Evolutionary conservation across 1,140 invertebrate genomes (phyloP), one percentile per base, ranked within the genome.

Genomic region (Rhagoletis zephyria): DNA sequence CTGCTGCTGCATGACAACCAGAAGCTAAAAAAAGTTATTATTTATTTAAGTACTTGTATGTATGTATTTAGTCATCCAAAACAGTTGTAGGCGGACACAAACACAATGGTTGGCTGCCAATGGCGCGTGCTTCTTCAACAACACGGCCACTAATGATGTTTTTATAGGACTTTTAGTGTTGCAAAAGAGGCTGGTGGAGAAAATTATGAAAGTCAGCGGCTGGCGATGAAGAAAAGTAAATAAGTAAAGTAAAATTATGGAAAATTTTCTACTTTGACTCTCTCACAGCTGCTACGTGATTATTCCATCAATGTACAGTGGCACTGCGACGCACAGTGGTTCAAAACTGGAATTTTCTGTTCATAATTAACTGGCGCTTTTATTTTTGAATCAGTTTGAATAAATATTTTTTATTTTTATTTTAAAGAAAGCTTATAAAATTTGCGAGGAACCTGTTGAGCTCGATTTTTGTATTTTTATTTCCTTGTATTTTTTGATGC

Each of bases 71-170:
- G 65, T 40, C 30, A 40, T 6, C 4, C 5, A 56, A 5, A 56
- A 7, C 51, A 56, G 51, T 56, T 56, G 51, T 30, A 10, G 51
- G 51, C 51, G 51, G 51, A 10, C 6, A 12, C 48, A 81, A 16
- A 81, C 19, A 56, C 48, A 74, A 74, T 74, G 67, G 48, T 12
- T 56, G 48, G 56, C 74, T 56, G 51, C n/a, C 45, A 81, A 81
- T 81, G 74, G 74, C 74, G 74, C 74, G 51, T 81, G 74, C n/a
- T 81, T 81, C 45, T 30, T 81, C 74, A 81, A 81, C 14, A 81
- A 56, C 48, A 81, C 48, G n/a, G 74, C 48, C 74, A 81, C 74
- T 81, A 81, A 81, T 81, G 74, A 81, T 81, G n/a, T 56, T 56
- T 81, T 81, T 30, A 56, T 56, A 81, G 74, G 74, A 81, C 2